A percentile compares a stretch with the other conserved stretches of the same genome.
phyloP scores from a whole-genome alignment of 2,113 vertebrate genomes.

The Phodopus roborovskii region DNA sequence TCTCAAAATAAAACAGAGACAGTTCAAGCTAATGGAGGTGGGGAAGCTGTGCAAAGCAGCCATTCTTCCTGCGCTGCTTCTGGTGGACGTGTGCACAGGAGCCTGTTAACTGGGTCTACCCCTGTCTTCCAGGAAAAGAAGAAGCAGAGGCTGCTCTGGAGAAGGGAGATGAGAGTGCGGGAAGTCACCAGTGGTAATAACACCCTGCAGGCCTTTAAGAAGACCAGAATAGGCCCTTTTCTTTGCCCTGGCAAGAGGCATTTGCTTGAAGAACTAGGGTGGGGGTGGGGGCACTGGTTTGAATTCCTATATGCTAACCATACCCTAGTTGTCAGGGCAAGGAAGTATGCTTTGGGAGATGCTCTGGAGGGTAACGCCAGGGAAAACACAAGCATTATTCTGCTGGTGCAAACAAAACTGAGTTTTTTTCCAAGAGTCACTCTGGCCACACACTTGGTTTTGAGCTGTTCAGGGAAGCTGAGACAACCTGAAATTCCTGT shows the following conservation, averaged over 20 bases:
- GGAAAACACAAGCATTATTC: not conserved
- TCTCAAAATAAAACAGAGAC: not conserved
- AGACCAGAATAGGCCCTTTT: not conserved
- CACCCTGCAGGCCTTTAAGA: not conserved
- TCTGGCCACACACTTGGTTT: not conserved
- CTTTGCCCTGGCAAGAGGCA: not conserved
- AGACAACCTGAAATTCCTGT: not conserved
- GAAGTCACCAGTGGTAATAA: constrained; percentile 94
- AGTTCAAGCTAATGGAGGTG: not conserved
- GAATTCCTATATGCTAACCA: not conserved
- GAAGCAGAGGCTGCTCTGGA: constrained; percentile 89
- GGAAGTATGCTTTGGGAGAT: constrained; percentile 20
- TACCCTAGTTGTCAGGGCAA: not conserved
- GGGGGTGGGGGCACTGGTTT: constrained; percentile 48
- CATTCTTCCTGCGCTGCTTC: not conserved
- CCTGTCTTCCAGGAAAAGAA: constrained; percentile 89
- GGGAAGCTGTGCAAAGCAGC: not conserved
- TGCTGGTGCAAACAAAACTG: not conserved
- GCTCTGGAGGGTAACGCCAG: not conserved
- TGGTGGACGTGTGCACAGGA: not conserved
- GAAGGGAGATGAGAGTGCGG: constrained; percentile 88
- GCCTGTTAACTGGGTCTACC: not conserved
- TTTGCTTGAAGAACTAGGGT: constrained; percentile 7
- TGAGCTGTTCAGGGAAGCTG: not conserved
- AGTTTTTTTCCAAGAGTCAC: not conserved